A percentile compares a stretch with the other conserved stretches of the same genome.
Evolutionary conservation across 2,888 invertebrate species (phyloP).

Genomic region (Andricus quercusramuli): DNA sequence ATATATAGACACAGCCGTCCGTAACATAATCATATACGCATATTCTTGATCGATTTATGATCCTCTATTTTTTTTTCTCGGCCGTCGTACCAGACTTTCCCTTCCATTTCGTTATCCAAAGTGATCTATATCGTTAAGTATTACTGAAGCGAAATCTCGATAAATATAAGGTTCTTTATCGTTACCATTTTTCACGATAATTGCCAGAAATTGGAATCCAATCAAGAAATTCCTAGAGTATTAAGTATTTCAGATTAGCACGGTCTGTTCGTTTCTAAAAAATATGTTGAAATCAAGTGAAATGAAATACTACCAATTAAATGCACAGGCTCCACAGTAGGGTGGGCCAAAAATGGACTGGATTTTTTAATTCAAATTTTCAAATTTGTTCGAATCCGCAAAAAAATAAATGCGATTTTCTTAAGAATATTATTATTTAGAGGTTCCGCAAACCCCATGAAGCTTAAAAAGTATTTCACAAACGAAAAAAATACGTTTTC

Average conservation of each 20-base stretch:
- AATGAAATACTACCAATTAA: too few species aligned
- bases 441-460: too few species aligned
- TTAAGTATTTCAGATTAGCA: not conserved
- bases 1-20: not conserved
- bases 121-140: not conserved
- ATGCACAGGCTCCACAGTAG: too few species aligned
- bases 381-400: too few species aligned
- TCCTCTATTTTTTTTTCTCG: not conserved
- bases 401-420: too few species aligned
- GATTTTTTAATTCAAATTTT: too few species aligned
- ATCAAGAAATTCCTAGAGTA: not conserved
- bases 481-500: too few species aligned
- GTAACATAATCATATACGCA: slow-evolving; percentile 10
- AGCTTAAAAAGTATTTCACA: too few species aligned
- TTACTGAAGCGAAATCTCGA: not conserved
- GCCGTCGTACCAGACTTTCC: not conserved
- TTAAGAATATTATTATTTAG: too few species aligned
- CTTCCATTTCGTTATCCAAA: not conserved
- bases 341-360: too few species aligned
- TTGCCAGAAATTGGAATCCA: not conserved
- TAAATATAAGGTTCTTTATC: not conserved
- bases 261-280: not conserved
- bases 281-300: not conserved
- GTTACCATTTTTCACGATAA: not conserved
- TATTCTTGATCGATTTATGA: slow-evolving; percentile 23